Conservation (phyloP, 1,140 invertebrate species). For the Drosophila willistoni region DNA sequence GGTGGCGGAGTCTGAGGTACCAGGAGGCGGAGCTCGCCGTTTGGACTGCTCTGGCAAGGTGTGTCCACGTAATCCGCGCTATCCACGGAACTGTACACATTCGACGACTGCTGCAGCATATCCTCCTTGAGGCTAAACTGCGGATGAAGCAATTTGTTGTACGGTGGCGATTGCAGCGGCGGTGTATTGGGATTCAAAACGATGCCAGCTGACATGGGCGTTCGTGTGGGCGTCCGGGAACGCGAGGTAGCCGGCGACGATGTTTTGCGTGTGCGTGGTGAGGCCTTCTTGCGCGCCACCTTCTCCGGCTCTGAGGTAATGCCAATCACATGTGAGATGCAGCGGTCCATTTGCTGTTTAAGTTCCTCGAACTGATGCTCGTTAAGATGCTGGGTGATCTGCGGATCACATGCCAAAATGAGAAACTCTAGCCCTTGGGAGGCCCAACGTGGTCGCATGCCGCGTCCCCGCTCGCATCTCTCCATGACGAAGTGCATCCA, state of each 20-base stretch:
- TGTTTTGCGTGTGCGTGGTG: constrained; percentile 82
- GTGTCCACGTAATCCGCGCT: constrained; percentile 58
- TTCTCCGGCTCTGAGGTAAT: constrained; percentile 84
- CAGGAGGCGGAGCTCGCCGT: constrained; percentile 66
- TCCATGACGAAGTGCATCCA: constrained; percentile 95
- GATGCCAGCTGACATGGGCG: constrained; percentile 76
- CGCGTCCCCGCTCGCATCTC: constrained; percentile 92
- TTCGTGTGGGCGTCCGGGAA: constrained; percentile 74
- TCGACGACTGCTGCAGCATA: constrained; percentile 57
- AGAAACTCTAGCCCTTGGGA: constrained; percentile 94
- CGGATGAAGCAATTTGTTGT: constrained; percentile 76
- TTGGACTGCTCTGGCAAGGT: constrained; percentile 39
- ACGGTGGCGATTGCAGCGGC: constrained; percentile 73
- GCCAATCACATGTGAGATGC: constrained; percentile 92
- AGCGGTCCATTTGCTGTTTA: constrained; percentile 88
- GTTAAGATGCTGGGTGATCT: constrained; percentile 89
- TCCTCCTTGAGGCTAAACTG: constrained; percentile 82
- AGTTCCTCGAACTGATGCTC: constrained; percentile 91
- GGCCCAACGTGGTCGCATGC: constrained; percentile 92
- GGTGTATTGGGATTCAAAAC: constrained; percentile 73
- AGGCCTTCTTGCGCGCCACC: constrained; percentile 82
- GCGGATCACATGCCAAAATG: constrained; percentile 91
- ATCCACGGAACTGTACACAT: constrained; percentile 58
- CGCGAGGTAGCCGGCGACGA: constrained; percentile 78
- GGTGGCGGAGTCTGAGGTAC: constrained; percentile 69